Conservation (phyloP, 2,797 vertebrate genomes). For the Pantherophis alleghaniensis region DNA sequence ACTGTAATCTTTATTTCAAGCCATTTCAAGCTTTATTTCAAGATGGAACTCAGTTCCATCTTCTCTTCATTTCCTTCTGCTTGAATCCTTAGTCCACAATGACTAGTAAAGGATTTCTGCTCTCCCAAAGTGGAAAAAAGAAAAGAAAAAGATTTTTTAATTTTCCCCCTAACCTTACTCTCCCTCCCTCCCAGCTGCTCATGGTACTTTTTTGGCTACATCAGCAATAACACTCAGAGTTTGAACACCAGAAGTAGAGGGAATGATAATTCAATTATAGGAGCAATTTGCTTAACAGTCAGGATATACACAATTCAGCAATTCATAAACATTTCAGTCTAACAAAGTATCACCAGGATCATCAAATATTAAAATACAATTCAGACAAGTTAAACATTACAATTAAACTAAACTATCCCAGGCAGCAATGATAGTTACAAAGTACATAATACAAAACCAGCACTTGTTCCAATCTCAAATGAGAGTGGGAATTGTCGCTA, state of each 20-base stretch:
- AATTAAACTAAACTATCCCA: conserved; percentile 11
- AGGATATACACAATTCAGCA: conserved; percentile 1
- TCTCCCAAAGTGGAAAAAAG: background rate
- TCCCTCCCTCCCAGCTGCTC: background rate
- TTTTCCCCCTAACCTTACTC: background rate
- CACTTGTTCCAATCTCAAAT: background rate
- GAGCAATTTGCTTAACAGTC: conserved; percentile 15
- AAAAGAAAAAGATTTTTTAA: background rate
- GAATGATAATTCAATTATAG: conserved; percentile 14
- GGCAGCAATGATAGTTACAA: background rate
- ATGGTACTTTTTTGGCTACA: background rate
- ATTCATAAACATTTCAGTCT: conserved; percentile 13
- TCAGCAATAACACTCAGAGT: background rate
- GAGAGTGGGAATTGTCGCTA: background rate
- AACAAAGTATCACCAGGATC: background rate
- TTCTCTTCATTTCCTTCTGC: background rate
- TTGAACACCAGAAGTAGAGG: background rate
- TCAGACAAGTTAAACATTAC: background rate
- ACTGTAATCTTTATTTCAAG: background rate
- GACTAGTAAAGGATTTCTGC: background rate
- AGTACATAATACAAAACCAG: background rate
- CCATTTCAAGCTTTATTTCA: too few species aligned
- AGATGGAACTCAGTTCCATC: background rate
- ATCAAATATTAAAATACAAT: conserved; percentile 27
- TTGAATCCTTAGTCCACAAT: background rate